Evolutionary conservation across 2,888 invertebrate species (phyloP), one percentile per base, ranked within the genome.

Genomic region (Polyommatus iphigenia): DNA sequence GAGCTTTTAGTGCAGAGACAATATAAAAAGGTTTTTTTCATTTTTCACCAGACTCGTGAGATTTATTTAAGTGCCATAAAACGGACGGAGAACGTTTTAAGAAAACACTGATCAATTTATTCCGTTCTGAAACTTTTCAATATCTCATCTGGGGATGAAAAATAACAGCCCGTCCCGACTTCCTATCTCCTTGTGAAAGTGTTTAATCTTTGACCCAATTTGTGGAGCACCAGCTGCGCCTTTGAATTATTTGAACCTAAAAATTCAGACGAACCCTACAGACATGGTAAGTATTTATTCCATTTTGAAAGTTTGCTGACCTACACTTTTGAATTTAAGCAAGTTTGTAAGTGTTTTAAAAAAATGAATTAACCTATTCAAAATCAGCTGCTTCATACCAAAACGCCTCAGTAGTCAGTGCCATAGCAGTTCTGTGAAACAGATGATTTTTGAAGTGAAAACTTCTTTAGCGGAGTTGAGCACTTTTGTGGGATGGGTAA

Each of bases 41-140:
- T 41, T 20, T 20, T 41, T 8, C 41, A 72, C 2, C 13, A 41
- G 41, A 41, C 72, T 20, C 72, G n/a, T 3, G 72, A 72, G 36
- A 72, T 72, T 72, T 71, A 71, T 71, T 41, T 20, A 41, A 72
- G 41, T 72, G 72, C 72, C 41, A 20, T 72, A 72, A 41, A 72
- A 72, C 41, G 41, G 41, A 72, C 8, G 36, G 72, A 41, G n/a
- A 41, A 36, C 72, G 41, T 72, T 72, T 20, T 41, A 72, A 41
- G 41, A 41, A 20, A 41, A 41, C 29, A 67, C 67, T 29, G 67
- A 67, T 67, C n/a, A 72, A 72, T 15, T 32, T 32, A 18, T 71
- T 32, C 36, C 71, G 4, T 32, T 71, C 36, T 24, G 59, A 20
- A 59, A 59, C 57, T 59, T 59, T 59, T 59, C 54, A 54, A 54